A percentile compares a stretch with the other conserved stretches of the same genome.
Conservation (phyloP, 2,888 invertebrate species). For the Oxytorus armatus region DNA sequence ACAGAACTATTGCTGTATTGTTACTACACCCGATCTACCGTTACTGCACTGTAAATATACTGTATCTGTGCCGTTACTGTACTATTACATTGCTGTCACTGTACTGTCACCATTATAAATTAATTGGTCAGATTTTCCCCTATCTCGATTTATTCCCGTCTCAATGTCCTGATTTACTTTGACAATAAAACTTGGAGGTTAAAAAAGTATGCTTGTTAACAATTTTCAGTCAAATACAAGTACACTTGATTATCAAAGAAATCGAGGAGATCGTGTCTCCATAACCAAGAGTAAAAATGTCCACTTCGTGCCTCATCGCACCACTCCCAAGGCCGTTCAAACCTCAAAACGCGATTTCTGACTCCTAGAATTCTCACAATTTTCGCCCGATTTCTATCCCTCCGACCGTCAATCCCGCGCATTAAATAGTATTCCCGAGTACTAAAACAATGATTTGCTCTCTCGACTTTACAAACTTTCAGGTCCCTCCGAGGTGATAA, state of each 20-base stretch:
- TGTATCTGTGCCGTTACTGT: no score
- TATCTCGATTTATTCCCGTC: no score
- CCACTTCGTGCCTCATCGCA: neutral
- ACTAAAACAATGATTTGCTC: conserved; percentile 11
- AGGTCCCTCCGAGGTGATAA: conserved; percentile 97
- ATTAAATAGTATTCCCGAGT: neutral
- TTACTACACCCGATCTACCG: no score
- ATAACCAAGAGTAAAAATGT: neutral
- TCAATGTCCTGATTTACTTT: no score
- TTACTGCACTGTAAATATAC: no score
- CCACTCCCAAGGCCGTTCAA: neutral
- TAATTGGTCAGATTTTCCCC: no score
- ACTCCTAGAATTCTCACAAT: neutral
- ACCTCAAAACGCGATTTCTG: neutral
- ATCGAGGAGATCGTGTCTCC: neutral
- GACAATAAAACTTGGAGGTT: neutral
- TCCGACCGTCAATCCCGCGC: neutral
- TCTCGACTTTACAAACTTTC: conserved; percentile 69
- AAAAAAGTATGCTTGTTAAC: neutral
- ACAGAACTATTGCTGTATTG: no score
- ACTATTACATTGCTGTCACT: no score
- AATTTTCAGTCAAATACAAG: neutral
- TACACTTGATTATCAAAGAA: neutral
- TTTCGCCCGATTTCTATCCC: neutral
- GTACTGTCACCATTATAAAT: no score